Base-by-base conservation (phyloP, 1,140 invertebrate genomes). In the Drosophila nigrodunni region DNA sequence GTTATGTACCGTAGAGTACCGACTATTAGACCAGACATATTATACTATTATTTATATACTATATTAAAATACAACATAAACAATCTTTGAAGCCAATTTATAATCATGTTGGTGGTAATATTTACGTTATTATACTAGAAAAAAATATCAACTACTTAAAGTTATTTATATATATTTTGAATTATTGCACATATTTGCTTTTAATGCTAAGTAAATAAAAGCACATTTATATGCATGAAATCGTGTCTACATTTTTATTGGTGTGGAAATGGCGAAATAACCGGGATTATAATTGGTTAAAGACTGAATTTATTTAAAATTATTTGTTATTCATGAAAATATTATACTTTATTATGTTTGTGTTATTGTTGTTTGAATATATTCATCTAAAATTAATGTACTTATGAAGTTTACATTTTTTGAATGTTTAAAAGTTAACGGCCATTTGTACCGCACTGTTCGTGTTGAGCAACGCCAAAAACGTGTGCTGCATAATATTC, bases 161-260 rank as follows among this genome's bases (percentile, higher is more conserved):
- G 11, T 43, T 6, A 34, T 13, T 43, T 6, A 34, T 13, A 43
- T 58, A 43, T 43, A 25, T 15, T 11, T 58, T 46, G 6, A 34
- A 30, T 10, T 46, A 46, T 46, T 60, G 58, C 58, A 60, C 58
- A 34, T 13, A 34, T 60, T 44, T 44, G 39, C 55, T 58, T 46
- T 13, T 21, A 41, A 58, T 35, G 21, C 13, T 34, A 34, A 30
- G 25, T 46, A 44, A 60, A 60, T 57, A 57, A 57, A 57, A 11
- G 35, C 54, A 57, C 54, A 57, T 54, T 35, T 49, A 25, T 49
- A 49, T 21, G 21, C 46, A 49, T 49, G 9, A 49, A 21, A 49
- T 49, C 46, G 21, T 9, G 18, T 49, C 25, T 0, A 30, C 3
- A 30, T 30, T 30, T 5, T 30, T 30, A 5, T 30, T 30, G 4